Conservation (phyloP, 1,140 invertebrate genomes). For the Daktulosphaira vitifoliae region DNA sequence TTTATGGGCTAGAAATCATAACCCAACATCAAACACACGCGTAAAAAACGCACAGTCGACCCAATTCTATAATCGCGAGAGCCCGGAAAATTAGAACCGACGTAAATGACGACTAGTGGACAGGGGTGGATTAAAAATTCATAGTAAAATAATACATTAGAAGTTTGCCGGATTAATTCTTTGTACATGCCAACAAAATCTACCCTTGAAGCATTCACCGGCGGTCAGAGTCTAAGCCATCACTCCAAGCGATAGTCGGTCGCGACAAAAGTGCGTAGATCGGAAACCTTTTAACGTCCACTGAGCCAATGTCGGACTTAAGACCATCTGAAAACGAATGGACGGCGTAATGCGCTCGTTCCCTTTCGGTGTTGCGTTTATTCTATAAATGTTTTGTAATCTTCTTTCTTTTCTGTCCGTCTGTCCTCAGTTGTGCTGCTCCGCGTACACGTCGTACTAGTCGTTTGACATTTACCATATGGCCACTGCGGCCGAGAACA, state of each 20-base stretch:
- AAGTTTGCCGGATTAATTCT: slow-evolving; percentile 6
- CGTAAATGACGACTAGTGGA: too few relatives aligned
- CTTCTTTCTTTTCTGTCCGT: not conserved
- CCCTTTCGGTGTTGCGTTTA: too few relatives aligned
- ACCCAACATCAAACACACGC: too few relatives aligned
- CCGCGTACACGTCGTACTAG: not conserved
- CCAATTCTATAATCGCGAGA: too few relatives aligned
- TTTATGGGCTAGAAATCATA: too few relatives aligned
- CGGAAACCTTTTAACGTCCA: slow-evolving; percentile 29
- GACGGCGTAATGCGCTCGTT: too few relatives aligned
- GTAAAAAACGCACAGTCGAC: too few relatives aligned
- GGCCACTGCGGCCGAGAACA: too few relatives aligned
- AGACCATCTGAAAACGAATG: slow-evolving; percentile 1
- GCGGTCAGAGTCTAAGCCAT: not conserved
- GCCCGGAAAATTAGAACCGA: too few relatives aligned
- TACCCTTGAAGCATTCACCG: not conserved
- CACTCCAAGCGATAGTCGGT: not conserved
- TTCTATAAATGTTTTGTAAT: not conserved
- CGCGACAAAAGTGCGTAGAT: slow-evolving; percentile 15
- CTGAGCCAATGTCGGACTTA: not conserved
- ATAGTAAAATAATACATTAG: not conserved
- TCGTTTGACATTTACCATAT: slow-evolving; percentile 22
- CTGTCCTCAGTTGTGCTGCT: not conserved
- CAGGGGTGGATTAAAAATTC: slow-evolving; percentile 7
- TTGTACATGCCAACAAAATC: slow-evolving; percentile 1